Percentiles rank a stretch among this genome's conserved stretches.
Evolutionary conservation across 2,888 invertebrate genomes (phyloP).

Genomic region (Lasioglossum pauxillum): DNA sequence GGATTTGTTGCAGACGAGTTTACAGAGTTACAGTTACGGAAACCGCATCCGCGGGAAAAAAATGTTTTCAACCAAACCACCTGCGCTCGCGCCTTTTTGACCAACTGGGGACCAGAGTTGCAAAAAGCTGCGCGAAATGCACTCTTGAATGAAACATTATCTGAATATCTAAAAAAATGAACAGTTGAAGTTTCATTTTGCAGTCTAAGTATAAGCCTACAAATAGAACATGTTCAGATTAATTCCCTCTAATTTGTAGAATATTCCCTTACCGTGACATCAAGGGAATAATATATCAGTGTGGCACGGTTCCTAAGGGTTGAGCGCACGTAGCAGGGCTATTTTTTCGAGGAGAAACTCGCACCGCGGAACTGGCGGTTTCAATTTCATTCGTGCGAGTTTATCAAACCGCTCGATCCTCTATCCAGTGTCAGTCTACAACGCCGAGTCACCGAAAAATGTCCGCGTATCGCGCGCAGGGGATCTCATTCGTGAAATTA

Average conservation of each 20-base stretch:
- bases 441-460: background rate
- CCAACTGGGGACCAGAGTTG: background rate
- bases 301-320: background rate
- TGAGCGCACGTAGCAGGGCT: background rate
- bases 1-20: background rate
- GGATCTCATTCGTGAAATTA: conserved; percentile 12
- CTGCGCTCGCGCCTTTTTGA: background rate
- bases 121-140: background rate
- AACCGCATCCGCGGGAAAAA: background rate
- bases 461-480: background rate
- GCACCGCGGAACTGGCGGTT: background rate
- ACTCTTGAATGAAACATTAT: background rate
- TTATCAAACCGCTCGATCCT: conserved; percentile 1
- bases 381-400: background rate
- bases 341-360: background rate
- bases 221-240: background rate
- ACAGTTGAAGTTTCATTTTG: background rate
- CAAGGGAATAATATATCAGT: background rate
- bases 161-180: background rate
- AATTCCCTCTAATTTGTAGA: background rate
- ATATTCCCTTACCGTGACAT: background rate
- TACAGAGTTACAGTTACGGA: background rate
- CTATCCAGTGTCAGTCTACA: background rate
- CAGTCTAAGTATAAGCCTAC: background rate
- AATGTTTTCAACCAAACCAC: background rate